Conservation (phyloP, 2,113 vertebrate species). For the Ageneiosus marmoratus region DNA sequence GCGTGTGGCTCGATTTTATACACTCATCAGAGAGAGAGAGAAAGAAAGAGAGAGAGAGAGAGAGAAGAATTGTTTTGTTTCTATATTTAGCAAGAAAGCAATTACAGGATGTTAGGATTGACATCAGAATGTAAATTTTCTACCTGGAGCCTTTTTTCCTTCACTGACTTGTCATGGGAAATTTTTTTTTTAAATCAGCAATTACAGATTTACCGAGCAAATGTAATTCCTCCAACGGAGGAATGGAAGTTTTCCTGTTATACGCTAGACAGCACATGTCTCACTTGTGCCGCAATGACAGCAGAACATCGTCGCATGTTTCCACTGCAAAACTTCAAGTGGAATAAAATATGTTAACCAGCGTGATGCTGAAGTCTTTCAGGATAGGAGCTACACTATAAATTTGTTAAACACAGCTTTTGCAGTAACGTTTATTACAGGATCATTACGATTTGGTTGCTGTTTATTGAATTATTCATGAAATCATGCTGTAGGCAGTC, state of each 20-base stretch:
- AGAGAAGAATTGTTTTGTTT: background rate
- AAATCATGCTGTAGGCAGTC: constrained; percentile 9
- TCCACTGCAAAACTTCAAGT: background rate
- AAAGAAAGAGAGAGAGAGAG: background rate
- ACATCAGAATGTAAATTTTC: background rate
- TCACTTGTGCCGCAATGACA: background rate
- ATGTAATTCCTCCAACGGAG: background rate
- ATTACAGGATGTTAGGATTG: background rate
- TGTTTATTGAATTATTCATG: background rate
- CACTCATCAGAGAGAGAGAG: background rate
- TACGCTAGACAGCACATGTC: background rate
- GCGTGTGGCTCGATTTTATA: constrained; percentile 15
- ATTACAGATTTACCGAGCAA: background rate
- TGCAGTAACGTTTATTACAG: background rate
- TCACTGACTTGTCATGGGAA: background rate
- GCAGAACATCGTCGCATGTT: background rate
- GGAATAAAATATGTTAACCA: background rate
- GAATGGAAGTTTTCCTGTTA: background rate
- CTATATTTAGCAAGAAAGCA: background rate
- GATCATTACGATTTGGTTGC: background rate
- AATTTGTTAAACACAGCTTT: background rate
- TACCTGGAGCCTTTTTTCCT: too few species aligned
- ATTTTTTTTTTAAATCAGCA: background rate
- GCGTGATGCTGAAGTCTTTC: background rate
- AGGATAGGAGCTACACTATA: background rate